A percentile compares a stretch with the other conserved stretches of the same genome.
phyloP scores from a whole-genome alignment of 1,140 invertebrate genomes.

The Chelonus insularis region DNA sequence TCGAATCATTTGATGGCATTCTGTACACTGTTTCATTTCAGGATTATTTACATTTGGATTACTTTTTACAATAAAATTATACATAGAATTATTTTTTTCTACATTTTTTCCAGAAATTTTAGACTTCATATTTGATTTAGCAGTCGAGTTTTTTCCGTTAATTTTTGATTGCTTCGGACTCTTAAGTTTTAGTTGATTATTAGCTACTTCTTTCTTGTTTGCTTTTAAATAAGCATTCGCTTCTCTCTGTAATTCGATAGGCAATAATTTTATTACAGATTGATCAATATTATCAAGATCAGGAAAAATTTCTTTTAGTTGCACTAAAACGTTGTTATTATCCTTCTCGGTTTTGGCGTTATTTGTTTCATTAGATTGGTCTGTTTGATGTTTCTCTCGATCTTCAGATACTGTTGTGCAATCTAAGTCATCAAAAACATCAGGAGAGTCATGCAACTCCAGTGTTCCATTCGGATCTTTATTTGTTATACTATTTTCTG shows the following conservation, averaged over 20 bases:
- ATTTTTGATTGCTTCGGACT: neutral
- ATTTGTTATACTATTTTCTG: neutral
- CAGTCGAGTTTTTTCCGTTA: neutral
- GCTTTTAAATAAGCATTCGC: constrained; percentile 44
- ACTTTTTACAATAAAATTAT: constrained; percentile 17
- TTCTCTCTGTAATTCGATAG: constrained; percentile 49
- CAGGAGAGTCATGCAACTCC: neutral
- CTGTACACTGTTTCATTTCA: constrained; percentile 55
- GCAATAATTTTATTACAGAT: constrained; percentile 50
- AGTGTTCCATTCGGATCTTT: too few species aligned
- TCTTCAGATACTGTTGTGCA: neutral
- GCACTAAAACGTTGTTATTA: neutral
- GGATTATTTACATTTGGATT: constrained; percentile 7
- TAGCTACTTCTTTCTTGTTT: constrained; percentile 30
- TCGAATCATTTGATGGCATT: constrained; percentile 67
- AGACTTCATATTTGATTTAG: neutral
- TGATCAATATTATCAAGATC: constrained; percentile 56
- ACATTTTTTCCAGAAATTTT: neutral
- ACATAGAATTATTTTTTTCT: constrained; percentile 7
- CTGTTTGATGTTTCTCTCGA: neutral
- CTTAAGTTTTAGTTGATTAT: too few species aligned
- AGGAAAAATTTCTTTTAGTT: constrained; percentile 59
- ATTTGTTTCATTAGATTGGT: neutral
- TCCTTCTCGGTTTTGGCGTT: neutral
- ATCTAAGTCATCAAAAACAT: neutral